A percentile compares a stretch with the other conserved stretches of the same genome.
These are phyloP conservation scores for Chorisops tibialis DNA, from an alignment of 2,888 invertebrate genomes.

Conservation along the genomic window DNA sequence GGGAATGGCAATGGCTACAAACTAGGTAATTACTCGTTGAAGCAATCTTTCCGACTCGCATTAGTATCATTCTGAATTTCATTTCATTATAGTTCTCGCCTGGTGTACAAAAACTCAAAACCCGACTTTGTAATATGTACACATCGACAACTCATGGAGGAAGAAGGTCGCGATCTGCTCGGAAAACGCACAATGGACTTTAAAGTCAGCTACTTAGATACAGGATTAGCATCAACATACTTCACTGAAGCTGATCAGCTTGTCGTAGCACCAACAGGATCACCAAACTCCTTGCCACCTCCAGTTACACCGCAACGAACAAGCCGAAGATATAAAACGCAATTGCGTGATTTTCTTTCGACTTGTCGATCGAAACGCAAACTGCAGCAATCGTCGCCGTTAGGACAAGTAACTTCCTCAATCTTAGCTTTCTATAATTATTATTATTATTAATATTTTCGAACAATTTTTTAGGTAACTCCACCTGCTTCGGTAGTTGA, in stretches of 20 bases:
- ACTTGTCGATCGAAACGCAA: constrained; percentile 84
- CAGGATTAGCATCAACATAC: constrained; percentile 85
- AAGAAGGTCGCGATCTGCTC: constrained; percentile 94
- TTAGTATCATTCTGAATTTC: background rate
- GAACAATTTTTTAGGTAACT: constrained; percentile 37
- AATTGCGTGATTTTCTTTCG: constrained; percentile 86
- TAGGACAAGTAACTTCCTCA: constrained; percentile 52
- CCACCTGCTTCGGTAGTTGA: constrained; percentile 51
- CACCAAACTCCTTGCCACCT: constrained; percentile 56
- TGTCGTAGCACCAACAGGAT: constrained; percentile 57
- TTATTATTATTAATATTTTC: constrained; percentile 10
- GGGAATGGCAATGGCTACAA: constrained; percentile 97
- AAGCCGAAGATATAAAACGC: constrained; percentile 88
- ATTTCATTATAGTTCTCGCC: constrained; percentile 65
- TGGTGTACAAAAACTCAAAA: constrained; percentile 99
- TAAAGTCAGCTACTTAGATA: constrained; percentile 93
- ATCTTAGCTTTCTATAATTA: background rate
- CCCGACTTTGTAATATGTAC: constrained; percentile 99
- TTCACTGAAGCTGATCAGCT: constrained; percentile 84
- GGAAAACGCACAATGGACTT: constrained; percentile 99
- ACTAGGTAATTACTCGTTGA: constrained; percentile 56
- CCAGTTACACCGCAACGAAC: constrained; percentile 72
- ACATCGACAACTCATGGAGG: constrained; percentile 98
- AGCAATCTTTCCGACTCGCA: background rate
- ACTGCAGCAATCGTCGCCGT: constrained; percentile 52